Evolutionary conservation across 2,888 invertebrate species (phyloP).

Genomic region (Protonemura montana): DNA sequence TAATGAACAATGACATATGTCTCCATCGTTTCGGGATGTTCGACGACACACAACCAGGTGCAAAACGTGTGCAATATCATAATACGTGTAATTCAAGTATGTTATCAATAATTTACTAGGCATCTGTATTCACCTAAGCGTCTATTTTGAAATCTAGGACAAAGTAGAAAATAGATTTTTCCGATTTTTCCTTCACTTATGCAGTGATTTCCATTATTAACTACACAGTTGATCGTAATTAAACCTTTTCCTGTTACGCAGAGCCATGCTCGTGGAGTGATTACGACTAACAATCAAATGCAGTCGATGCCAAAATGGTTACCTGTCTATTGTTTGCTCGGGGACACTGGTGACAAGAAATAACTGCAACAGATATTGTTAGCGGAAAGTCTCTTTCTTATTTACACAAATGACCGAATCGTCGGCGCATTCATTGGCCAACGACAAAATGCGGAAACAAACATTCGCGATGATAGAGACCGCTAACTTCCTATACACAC

Average conservation of each 20-base stretch:
- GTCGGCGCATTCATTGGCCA: neutral
- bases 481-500: constrained; percentile 22
- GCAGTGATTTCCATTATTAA: neutral
- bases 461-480: constrained; percentile 9
- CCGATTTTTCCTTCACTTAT: neutral
- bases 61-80: neutral
- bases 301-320: neutral
- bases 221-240: neutral
- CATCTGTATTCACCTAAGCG: neutral
- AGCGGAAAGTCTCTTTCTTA: no score
- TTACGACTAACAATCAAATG: neutral
- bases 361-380: neutral
- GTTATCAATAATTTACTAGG: neutral
- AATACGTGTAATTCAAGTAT: neutral
- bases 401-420: no score
- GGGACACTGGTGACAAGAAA: neutral
- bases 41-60: neutral
- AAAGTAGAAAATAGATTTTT: neutral
- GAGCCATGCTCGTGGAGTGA: neutral
- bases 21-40: neutral
- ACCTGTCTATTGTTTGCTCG: neutral
- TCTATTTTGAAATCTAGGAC: constrained; percentile 5
- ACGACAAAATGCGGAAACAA: neutral
- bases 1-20: neutral
- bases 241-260: neutral